These are phyloP conservation scores for Adoxophyes honmai DNA, from an alignment of 1,140 invertebrate species.

Conservation along the genomic window DNA sequence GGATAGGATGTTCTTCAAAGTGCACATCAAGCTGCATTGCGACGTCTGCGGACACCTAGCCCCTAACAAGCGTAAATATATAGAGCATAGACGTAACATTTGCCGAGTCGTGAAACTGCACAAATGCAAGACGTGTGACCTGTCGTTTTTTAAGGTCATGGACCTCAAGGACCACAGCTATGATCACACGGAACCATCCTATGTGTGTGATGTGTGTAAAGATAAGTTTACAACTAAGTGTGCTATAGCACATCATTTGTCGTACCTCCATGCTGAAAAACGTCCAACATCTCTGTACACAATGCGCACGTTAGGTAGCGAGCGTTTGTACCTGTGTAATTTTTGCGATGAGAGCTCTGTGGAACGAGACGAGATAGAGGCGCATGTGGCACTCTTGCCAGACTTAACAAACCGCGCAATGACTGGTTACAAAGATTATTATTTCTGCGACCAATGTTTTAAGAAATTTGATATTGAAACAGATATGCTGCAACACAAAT, in stretches of 20 bases:
- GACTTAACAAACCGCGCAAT: conserved; percentile 42
- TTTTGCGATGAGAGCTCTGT: conserved; percentile 52
- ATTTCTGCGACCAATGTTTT: conserved; percentile 54
- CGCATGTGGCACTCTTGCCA: conserved; percentile 40
- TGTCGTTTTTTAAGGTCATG: conserved; percentile 45
- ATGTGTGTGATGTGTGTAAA: conserved; percentile 61
- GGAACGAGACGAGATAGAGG: conserved; percentile 37
- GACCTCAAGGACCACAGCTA: conserved; percentile 61
- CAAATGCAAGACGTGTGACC: conserved; percentile 44
- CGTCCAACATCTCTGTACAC: conserved; percentile 32
- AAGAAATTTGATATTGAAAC: conserved; percentile 52
- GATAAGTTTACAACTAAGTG: conserved; percentile 53
- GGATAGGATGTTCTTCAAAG: conserved; percentile 61
- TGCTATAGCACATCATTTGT: conserved; percentile 49
- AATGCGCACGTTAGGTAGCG: conserved; percentile 30
- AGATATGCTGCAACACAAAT: conserved; percentile 57
- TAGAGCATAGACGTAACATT: conserved; percentile 38
- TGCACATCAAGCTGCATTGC: conserved; percentile 61
- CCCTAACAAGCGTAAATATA: conserved; percentile 35
- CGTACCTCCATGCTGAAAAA: conserved; percentile 44
- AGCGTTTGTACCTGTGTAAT: conserved; percentile 48
- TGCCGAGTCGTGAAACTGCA: conserved; percentile 46
- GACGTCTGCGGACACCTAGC: conserved; percentile 44
- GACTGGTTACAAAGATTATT: conserved; percentile 55
- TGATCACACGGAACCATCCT: conserved; percentile 41